Evolutionary conservation across 2,888 invertebrate species (phyloP), one percentile per base, ranked within the genome.

Genomic region (Smittia sp.): DNA sequence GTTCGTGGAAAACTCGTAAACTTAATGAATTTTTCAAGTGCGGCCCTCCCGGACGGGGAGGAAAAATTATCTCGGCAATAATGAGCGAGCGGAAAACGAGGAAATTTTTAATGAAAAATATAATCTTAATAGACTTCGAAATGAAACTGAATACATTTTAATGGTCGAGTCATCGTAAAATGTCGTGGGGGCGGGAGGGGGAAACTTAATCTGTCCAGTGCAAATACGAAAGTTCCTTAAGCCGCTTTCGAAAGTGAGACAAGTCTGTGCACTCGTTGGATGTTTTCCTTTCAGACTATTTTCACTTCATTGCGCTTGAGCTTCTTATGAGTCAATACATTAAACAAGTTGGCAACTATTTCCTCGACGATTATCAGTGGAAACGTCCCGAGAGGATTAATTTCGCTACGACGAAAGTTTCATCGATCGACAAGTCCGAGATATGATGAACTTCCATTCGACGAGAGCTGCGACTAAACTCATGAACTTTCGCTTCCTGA

Each of bases 1-100:
- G 46, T 46, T 46, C 46, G 46, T 15, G 32, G n/a, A 46, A 46
- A n/a, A n/a, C 46, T 46, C 46, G n/a, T 46, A 46, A 46, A 46
- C 46, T 46, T 46, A 46, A 46, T 46, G 46, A 46, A 46, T 46
- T 46, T 46, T 46, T 15, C 15, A 15, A 46, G 15, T 46, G 46
- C 6, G n/a, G 46, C 46, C n/a, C 15, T 32, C 32, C 4, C 4
- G 32, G 32, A 9, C 4, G 32, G 9, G 9, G 32, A 32, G 32
- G 32, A 46, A 46, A n/a, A n/a, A 15, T 46, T 46, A 46, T 46
- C 46, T 46, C n/a, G 46, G 15, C n/a, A 46, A 46, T 46, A 46
- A 46, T 46, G 32, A 46, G 46, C 15, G 15, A 11, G 11, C 11
- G 46, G n/a, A 32, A 32, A 46, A 46, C 46, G 15, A 46, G 46